Conservation (phyloP, 2,113 vertebrate genomes). For the Scomber japonicus region DNA sequence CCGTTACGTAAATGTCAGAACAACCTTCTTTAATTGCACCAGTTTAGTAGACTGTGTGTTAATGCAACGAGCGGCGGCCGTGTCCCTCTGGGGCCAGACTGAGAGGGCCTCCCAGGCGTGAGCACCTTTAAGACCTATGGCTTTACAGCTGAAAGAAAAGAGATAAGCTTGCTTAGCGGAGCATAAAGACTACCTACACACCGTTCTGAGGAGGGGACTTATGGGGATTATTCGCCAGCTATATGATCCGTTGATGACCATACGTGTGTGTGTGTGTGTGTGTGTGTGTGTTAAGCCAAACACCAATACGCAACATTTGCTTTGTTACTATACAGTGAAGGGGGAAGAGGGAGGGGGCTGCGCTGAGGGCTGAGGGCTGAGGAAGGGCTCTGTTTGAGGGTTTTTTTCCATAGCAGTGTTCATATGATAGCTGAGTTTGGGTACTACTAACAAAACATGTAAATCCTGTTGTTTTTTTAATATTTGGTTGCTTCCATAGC, state of each 20-base stretch:
- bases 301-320: neutral
- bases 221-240: conserved; percentile 57
- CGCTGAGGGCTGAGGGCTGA: neutral
- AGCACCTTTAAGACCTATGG: conserved; percentile 59
- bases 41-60: neutral
- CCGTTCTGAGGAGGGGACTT: conserved; percentile 36
- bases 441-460: too few relatives aligned
- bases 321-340: neutral
- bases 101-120: conserved; percentile 21
- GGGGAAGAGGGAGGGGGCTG: neutral
- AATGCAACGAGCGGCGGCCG: neutral
- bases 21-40: neutral
- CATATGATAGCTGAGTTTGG: neutral
- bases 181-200: conserved; percentile 51
- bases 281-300: conserved; percentile 15
- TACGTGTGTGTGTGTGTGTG: conserved; percentile 16
- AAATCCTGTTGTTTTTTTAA: too few relatives aligned
- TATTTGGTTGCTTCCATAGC: too few relatives aligned
- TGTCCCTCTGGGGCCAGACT: conserved; percentile 3
- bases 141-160: conserved; percentile 57
- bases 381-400: too few relatives aligned
- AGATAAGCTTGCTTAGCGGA: conserved; percentile 52
- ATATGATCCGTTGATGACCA: conserved; percentile 37
- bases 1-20: neutral
- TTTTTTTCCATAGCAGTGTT: neutral